phyloP scores from a whole-genome alignment of 2,113 vertebrate species.

The Bubo blakistoni region DNA sequence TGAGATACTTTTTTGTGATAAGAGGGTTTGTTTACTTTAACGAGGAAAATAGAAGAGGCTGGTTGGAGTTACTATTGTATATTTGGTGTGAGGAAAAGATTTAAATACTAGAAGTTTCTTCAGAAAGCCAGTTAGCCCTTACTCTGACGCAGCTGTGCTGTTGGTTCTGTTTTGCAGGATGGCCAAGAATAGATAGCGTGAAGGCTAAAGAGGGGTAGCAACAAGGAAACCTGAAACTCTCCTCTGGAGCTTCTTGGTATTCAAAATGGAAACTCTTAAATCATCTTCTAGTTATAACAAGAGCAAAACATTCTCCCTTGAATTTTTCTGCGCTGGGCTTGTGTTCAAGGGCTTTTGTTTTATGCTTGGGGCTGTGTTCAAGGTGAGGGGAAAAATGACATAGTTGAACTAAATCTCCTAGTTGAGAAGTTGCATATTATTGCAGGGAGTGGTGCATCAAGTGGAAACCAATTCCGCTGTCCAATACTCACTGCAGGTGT shows the following conservation, averaged over 20 bases:
- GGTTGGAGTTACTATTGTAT: not conserved
- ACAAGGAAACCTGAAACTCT: not conserved
- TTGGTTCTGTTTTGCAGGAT: not conserved
- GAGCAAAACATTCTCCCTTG: not conserved
- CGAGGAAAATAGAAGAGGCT: not conserved
- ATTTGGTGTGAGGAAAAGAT: not conserved
- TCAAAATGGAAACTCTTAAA: constrained; percentile 12
- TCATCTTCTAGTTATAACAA: not conserved
- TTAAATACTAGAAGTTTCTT: not conserved
- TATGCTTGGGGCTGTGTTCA: not conserved
- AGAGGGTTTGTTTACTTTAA: not conserved
- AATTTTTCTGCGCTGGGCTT: not conserved
- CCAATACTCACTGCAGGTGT: not conserved
- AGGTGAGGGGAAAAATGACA: not conserved
- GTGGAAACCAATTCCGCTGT: not conserved
- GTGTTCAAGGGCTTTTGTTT: not conserved
- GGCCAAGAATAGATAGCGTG: not conserved
- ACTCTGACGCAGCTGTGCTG: not conserved
- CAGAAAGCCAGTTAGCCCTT: not conserved
- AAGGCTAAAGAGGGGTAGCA: not conserved
- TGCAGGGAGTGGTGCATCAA: not conserved
- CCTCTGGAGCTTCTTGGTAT: not conserved
- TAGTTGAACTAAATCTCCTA: not conserved
- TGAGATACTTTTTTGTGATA: not conserved
- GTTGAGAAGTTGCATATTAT: not conserved